Conservation (phyloP, 2,797 vertebrate genomes). For the Erpetoichthys calabaricus region DNA sequence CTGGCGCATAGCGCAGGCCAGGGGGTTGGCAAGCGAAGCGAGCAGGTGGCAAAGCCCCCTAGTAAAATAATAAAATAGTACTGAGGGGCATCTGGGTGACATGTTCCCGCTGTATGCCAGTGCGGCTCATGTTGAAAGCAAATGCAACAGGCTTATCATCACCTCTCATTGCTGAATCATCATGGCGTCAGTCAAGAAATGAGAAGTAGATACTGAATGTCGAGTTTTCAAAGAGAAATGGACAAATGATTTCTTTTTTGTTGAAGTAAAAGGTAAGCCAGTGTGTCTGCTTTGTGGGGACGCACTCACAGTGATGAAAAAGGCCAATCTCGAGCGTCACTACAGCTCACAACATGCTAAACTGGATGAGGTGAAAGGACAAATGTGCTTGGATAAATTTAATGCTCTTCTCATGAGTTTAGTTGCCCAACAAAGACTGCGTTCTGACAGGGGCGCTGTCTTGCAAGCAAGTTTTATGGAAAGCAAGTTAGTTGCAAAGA, state of each 20-base stretch:
- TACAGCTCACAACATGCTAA: slow-evolving; percentile 21
- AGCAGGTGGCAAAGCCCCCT: too few relatives aligned
- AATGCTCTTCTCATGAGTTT: slow-evolving; percentile 4
- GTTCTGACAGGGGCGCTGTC: neutral
- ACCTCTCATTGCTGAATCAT: too few relatives aligned
- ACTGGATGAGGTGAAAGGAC: slow-evolving; percentile 14
- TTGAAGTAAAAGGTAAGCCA: slow-evolving; percentile 19
- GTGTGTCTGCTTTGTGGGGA: slow-evolving; percentile 17
- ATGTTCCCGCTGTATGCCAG: too few relatives aligned
- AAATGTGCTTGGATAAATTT: too few relatives aligned
- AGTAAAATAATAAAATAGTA: too few relatives aligned
- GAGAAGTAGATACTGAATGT: slow-evolving; percentile 17
- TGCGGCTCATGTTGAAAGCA: too few relatives aligned
- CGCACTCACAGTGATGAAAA: slow-evolving; percentile 18
- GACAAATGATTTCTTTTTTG: slow-evolving; percentile 16
- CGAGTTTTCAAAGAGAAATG: slow-evolving; percentile 20
- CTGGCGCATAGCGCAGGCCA: too few relatives aligned
- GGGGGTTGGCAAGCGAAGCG: too few relatives aligned
- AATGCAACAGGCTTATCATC: too few relatives aligned
- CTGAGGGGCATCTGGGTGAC: too few relatives aligned
- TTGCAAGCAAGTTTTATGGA: too few relatives aligned
- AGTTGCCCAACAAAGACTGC: slow-evolving; percentile 2
- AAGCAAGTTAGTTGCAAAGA: too few relatives aligned
- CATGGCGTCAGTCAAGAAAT: slow-evolving; percentile 17
- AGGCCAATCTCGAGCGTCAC: slow-evolving; percentile 18